These are phyloP conservation scores for Odocoileus virginianus DNA, from an alignment of 2,113 vertebrate genomes.

Conservation along the genomic window DNA sequence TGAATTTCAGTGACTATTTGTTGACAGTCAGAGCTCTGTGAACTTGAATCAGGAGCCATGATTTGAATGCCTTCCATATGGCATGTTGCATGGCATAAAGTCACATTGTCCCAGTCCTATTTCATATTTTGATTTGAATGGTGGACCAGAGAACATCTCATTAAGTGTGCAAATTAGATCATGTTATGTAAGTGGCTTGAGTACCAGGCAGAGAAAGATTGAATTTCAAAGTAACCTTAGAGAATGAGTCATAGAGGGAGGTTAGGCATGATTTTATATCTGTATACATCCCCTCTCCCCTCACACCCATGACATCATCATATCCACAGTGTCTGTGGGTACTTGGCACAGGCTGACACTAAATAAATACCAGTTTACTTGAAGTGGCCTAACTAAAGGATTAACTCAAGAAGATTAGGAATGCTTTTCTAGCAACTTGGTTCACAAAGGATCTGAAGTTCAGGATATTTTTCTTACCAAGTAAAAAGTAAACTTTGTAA, in stretches of 20 bases:
- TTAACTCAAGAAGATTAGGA: neutral
- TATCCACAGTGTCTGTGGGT: neutral
- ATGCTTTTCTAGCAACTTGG: neutral
- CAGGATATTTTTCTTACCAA: neutral
- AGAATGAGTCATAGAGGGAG: neutral
- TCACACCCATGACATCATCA: too few species aligned
- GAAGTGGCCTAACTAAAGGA: neutral
- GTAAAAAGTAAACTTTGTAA: neutral
- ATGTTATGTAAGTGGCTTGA: slow-evolving; percentile 6
- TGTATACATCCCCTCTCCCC: neutral
- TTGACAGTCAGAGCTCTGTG: neutral
- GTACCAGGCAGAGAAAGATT: neutral
- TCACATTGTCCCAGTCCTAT: neutral
- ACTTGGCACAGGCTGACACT: neutral
- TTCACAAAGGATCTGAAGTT: neutral
- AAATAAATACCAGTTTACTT: neutral
- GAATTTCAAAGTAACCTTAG: slow-evolving; percentile 30
- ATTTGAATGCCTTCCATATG: neutral
- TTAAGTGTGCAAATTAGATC: slow-evolving; percentile 5
- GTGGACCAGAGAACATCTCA: neutral
- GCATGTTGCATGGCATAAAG: neutral
- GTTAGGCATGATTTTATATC: neutral
- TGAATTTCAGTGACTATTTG: neutral
- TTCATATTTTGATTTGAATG: neutral
- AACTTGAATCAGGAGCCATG: neutral